Base-by-base conservation (phyloP, 2,797 vertebrate genomes). In the Sus cebifrons region DNA sequence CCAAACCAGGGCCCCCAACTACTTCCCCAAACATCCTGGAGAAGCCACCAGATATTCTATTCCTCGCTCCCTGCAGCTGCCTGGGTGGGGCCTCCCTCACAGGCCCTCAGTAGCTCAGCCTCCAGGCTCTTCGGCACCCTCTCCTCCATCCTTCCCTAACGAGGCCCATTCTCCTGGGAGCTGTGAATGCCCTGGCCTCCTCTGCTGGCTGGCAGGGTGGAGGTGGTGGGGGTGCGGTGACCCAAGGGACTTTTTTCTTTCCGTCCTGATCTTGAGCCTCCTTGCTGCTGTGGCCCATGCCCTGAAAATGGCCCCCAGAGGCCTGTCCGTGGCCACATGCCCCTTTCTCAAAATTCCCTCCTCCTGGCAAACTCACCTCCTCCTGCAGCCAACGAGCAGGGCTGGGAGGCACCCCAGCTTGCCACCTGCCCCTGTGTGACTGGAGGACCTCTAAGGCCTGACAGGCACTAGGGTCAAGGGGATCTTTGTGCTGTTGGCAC, bases 31-130 rank as follows among this genome's bases (percentile, higher is more conserved):
- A 90, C 25, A 32, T 62, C 67, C 40, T 5, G 10, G 40, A 81
- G 40, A 70, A 54, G 68, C 75, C 67, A 64, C 60, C 67, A 56
- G 75, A 52, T 1, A 21, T 62, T 60, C 32, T 0, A 11, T 1
- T 62, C 20, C 25, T 67, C 0, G 0, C 36, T 36, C 23, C 4
- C 16, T 9, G 17, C 2, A 32, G 56, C 17, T 4, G 12, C 32
- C 65, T 0, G 2, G 73, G 13, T 0, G 0, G 67, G 67, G 21
- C 14, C 58, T 29, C 17, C 64, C 17, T 49, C 14, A 0, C 1
- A 67, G 49, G 49, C 79, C 73, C 29, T 79, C 7, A 0, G 44
- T 0, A 88, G 73, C 65, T 21, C 1, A 5, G 25, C 12, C n/a
- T 86, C n/a, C 12, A 23, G n/a, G 32, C 49, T 70, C 27, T 54